Evolutionary conservation across 2,797 vertebrate genomes (phyloP).

Genomic region (Nyctalus aviator): DNA sequence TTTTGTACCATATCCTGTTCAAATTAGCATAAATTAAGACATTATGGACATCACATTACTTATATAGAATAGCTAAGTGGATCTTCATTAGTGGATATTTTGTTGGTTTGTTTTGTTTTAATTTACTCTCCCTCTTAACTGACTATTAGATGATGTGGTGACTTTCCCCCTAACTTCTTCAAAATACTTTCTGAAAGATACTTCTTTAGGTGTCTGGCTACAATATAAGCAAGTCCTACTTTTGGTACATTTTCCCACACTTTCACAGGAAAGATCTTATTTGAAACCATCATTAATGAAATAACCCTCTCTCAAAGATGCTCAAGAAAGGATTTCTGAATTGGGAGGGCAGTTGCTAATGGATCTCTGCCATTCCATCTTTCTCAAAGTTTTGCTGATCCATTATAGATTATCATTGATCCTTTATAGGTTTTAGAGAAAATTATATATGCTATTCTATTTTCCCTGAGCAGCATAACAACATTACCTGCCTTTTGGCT

Average conservation of each 20-base stretch:
- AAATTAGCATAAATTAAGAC: neutral
- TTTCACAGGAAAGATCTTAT: neutral
- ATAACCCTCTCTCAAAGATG: neutral
- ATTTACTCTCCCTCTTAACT: neutral
- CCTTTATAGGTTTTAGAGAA: neutral
- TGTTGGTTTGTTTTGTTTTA: neutral
- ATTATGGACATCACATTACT: neutral
- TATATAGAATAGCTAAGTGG: neutral
- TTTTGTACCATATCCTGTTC: neutral
- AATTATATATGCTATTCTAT: neutral
- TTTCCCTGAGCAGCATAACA: neutral
- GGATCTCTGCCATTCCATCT: neutral
- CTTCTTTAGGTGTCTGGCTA: neutral
- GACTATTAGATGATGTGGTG: neutral
- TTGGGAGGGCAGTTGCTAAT: neutral
- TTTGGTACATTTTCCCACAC: neutral
- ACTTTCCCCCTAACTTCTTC: neutral
- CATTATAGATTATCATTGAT: neutral
- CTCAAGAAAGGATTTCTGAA: constrained; percentile 22
- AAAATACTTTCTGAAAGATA: constrained; percentile 12
- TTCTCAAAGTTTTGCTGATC: neutral
- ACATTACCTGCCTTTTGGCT: neutral
- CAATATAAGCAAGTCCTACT: neutral
- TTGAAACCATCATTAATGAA: constrained; percentile 1
- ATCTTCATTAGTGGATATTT: neutral